These are phyloP conservation scores for Drosophila mimica DNA, from an alignment of 2,888 invertebrate genomes.

Conservation along the genomic window DNA sequence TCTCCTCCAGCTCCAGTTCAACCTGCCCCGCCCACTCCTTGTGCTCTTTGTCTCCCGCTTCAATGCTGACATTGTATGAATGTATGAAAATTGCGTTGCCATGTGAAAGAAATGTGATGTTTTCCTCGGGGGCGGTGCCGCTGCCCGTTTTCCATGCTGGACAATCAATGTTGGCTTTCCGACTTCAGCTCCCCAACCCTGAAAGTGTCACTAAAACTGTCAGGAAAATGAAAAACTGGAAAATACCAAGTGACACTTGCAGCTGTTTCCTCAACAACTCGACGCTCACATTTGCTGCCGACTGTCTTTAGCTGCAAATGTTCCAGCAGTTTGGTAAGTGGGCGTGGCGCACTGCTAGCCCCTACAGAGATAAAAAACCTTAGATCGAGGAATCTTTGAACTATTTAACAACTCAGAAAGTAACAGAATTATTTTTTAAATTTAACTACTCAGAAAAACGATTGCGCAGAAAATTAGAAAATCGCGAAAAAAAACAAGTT, in stretches of 20 bases:
- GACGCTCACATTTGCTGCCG: constrained; percentile 16
- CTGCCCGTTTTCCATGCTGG: constrained; percentile 5
- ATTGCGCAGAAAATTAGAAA: no score
- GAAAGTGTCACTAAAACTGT: constrained; percentile 62
- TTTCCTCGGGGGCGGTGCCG: background rate
- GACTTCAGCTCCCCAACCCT: constrained; percentile 1
- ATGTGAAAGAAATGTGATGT: constrained; percentile 44
- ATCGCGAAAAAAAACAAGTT: background rate
- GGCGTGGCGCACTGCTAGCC: constrained; percentile 9
- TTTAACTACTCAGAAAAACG: background rate
- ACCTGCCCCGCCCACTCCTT: background rate
- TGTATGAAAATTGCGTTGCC: constrained; percentile 51
- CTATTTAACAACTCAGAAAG: constrained; percentile 11
- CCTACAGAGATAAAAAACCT: background rate
- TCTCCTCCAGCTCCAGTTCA: background rate
- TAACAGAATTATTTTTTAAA: background rate
- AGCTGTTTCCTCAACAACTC: constrained; percentile 54
- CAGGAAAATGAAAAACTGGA: constrained; percentile 47
- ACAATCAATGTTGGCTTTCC: constrained; percentile 34
- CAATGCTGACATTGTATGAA: constrained; percentile 30
- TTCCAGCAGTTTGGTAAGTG: constrained; percentile 36
- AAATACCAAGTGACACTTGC: constrained; percentile 64
- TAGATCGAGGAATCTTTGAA: background rate
- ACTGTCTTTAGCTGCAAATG: constrained; percentile 34
- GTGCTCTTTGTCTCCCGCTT: background rate